Conservation (phyloP, 1,140 invertebrate species). For the Drosophila ambigua region DNA sequence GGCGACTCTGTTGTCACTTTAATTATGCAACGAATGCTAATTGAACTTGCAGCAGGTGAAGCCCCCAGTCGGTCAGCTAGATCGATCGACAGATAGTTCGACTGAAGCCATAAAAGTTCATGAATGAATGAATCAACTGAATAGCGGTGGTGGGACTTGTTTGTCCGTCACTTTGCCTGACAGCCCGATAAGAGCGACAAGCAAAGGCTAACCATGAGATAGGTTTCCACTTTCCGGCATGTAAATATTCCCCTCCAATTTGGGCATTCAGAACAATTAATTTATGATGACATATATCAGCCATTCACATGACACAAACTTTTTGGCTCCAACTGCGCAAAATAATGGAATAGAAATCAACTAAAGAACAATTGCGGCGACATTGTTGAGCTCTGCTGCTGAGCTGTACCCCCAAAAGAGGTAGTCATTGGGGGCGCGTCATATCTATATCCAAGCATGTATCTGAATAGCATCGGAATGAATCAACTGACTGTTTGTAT, state of each 20-base stretch:
- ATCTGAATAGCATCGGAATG: slow-evolving; percentile 31
- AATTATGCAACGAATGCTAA: slow-evolving; percentile 61
- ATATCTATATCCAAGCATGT: slow-evolving; percentile 27
- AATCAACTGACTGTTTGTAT: slow-evolving; percentile 6
- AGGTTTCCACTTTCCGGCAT: not conserved
- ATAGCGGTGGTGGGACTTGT: too few relatives aligned
- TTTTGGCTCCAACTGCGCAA: slow-evolving; percentile 42
- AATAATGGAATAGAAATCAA: slow-evolving; percentile 33
- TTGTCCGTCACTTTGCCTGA: too few relatives aligned
- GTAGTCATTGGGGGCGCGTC: slow-evolving; percentile 45
- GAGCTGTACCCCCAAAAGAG: slow-evolving; percentile 13
- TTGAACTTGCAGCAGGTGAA: slow-evolving; percentile 53
- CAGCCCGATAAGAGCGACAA: too few relatives aligned
- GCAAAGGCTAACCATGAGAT: not conserved
- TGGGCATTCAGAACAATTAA: slow-evolving; percentile 52
- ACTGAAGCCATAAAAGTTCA: slow-evolving; percentile 41
- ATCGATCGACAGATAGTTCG: slow-evolving; percentile 20
- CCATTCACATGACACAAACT: slow-evolving; percentile 45
- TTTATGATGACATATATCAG: slow-evolving; percentile 69
- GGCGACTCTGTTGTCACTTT: slow-evolving; percentile 49
- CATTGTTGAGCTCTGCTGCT: slow-evolving; percentile 27
- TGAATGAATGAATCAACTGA: slow-evolving; percentile 29
- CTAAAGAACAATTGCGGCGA: slow-evolving; percentile 35
- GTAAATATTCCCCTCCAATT: slow-evolving; percentile 25
- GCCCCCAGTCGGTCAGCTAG: slow-evolving; percentile 23